Evolutionary conservation across 2,888 invertebrate genomes (phyloP).

Genomic region (Brenthis daphne): DNA sequence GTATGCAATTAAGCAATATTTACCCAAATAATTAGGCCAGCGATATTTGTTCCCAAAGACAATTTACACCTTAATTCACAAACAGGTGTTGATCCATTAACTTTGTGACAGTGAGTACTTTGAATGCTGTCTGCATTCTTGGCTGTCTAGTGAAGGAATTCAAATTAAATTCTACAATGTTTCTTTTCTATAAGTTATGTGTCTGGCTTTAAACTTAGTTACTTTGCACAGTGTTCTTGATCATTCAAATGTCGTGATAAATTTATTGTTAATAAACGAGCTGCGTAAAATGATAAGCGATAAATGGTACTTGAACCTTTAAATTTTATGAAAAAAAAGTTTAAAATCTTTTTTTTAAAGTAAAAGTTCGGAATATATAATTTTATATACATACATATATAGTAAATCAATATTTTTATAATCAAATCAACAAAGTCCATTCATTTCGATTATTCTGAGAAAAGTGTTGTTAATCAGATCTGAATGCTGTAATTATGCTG

Average conservation of each 20-base stretch:
- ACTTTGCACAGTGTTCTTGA: neutral
- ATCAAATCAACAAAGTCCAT: too few species aligned
- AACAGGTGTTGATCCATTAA: slow-evolving; percentile 17
- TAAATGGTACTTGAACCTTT: too few species aligned
- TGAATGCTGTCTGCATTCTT: slow-evolving; percentile 17
- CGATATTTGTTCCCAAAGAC: neutral
- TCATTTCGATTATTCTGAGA: too few species aligned
- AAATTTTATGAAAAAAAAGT: too few species aligned
- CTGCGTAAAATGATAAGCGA: too few species aligned
- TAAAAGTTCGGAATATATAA: too few species aligned
- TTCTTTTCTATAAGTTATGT: slow-evolving; percentile 9
- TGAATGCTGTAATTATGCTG: too few species aligned
- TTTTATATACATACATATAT: too few species aligned
- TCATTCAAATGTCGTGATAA: neutral
- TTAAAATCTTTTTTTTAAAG: too few species aligned
- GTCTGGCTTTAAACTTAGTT: neutral
- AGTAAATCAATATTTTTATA: too few species aligned
- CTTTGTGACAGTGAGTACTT: slow-evolving; percentile 15
- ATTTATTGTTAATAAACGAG: too few species aligned
- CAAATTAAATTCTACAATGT: slow-evolving; percentile 4
- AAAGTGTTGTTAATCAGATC: too few species aligned
- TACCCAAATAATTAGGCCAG: neutral
- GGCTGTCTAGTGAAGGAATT: slow-evolving; percentile 14
- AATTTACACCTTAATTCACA: slow-evolving; percentile 1
- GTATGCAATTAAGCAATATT: neutral